Base-by-base conservation (phyloP, 2,113 vertebrate species). In the Furnarius figulus region DNA sequence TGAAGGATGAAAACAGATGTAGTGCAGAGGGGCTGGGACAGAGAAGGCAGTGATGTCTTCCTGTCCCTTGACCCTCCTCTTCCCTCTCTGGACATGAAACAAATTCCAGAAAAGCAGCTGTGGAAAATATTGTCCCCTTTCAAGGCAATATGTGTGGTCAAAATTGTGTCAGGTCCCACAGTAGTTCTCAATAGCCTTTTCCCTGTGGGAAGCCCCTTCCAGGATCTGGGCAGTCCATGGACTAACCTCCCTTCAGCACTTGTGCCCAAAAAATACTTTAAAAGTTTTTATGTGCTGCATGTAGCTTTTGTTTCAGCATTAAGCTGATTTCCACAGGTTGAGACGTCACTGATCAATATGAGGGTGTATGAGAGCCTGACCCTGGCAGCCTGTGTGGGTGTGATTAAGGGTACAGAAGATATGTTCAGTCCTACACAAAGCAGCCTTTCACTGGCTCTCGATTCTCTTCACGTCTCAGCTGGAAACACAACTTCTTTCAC, bases 381-480 rank as follows among this genome's bases (percentile, higher is more conserved):
- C 75, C 62, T 33, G 62, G 62, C 78, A 94, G 56, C 2, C 25
- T 65, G 42, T 1, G 1, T 15, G 56, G 52, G n/a, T 56, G 66
- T 87, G 68, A 85, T 82, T 92, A 72, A 91, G 39, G 85, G 67
- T 37, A 22, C 39, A 28, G 74, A 37, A 82, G 47, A 19, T 63
- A 4, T 4, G 27, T 63, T 76, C 78, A 59, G 4, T 55, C 71
- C 55, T n/a, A 66, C 7, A 1, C 15, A 19, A 62, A 86, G 44
- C 59, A 90, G 67, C 46, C 21, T 79, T 66, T 42, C 16, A 9
- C 9, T 24, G 9, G 73, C 71, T 87, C 70, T 82, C 3, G 12
- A 86, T 70, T 95, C 93, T 17, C 63, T 85, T 90, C 78, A 85
- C 3, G 3, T 96, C 74, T 85, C 74, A 71, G 55, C 78, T 91